A percentile compares a stretch with the other conserved stretches of the same genome.
phyloP scores from a whole-genome alignment of 2,113 vertebrate species.

The Antechinus stuartii region DNA sequence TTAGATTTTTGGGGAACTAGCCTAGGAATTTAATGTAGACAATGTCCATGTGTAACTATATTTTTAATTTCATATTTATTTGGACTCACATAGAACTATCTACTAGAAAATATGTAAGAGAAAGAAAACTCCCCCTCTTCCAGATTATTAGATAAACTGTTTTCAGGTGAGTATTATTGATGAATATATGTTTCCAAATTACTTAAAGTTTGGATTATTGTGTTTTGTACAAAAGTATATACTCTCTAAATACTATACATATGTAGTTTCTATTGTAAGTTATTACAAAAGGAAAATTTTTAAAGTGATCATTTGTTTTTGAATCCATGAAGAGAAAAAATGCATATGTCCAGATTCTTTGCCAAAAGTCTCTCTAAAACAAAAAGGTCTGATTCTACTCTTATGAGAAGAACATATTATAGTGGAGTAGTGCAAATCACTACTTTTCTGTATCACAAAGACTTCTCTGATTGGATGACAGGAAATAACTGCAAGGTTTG shows the following conservation, averaged over 20 bases:
- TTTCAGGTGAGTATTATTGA: not conserved
- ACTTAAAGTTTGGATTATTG: not conserved
- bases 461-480: not conserved
- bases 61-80: not conserved
- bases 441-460: not conserved
- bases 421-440: not conserved
- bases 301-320: not conserved
- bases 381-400: not conserved
- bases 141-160: not conserved
- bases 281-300: constrained; percentile 2
- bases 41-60: not conserved
- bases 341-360: constrained; percentile 20
- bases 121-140: not conserved
- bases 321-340: not conserved
- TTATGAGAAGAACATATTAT: not conserved
- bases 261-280: constrained; percentile 21
- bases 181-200: not conserved
- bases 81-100: not conserved
- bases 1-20: not conserved
- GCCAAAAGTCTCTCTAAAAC: constrained; percentile 4
- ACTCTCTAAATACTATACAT: not conserved
- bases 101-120: not conserved
- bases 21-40: not conserved
- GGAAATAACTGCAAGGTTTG: not conserved
- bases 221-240: not conserved